These are phyloP conservation scores for Psammodynastes pulverulentus DNA, from an alignment of 2,113 vertebrate species.

Conservation along the genomic window DNA sequence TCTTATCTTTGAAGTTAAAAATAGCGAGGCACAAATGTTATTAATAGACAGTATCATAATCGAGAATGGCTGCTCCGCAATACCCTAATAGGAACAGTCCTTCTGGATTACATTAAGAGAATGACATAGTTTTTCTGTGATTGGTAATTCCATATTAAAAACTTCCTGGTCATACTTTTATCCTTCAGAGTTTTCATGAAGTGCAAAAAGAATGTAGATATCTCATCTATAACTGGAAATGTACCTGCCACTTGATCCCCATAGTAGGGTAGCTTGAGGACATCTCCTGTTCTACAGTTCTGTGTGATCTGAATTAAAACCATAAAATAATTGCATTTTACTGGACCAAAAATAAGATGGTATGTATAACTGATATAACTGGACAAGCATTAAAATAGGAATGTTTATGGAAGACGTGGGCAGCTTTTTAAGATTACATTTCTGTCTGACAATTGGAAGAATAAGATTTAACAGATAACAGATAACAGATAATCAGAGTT, in stretches of 20 bases:
- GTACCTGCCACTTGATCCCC: not conserved
- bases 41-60: not conserved
- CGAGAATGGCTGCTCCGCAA: not conserved
- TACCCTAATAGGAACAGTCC: slow-evolving; percentile 7
- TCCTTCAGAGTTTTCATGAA: not conserved
- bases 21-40: not conserved
- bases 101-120: not conserved
- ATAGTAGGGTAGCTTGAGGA: not conserved
- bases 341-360: not conserved
- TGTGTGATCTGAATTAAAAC: not conserved
- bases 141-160: slow-evolving; percentile 2
- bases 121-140: not conserved
- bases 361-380: not conserved
- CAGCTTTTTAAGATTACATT: not conserved
- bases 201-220: not conserved
- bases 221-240: not conserved
- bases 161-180: not conserved
- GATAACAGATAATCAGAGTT: too few relatives aligned
- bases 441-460: not conserved
- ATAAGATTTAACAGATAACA: too few relatives aligned
- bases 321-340: not conserved
- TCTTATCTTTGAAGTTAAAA: not conserved
- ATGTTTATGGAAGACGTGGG: not conserved
- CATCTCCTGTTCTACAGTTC: not conserved
- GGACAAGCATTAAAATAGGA: not conserved